phyloP scores from a whole-genome alignment of 2,113 vertebrate genomes.

The Tachuris rubrigastra region DNA sequence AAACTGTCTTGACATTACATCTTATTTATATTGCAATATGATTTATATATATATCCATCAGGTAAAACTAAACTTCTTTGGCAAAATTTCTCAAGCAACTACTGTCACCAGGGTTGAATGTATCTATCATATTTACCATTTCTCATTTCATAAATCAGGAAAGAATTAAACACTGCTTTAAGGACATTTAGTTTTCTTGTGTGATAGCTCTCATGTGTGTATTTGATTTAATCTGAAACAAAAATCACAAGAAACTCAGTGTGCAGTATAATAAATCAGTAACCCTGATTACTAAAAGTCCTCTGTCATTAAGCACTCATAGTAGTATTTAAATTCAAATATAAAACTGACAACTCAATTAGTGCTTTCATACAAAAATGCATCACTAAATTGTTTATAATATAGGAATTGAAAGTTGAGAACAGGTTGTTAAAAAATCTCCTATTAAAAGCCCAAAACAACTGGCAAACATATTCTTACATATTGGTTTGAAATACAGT shows the following conservation, averaged over 20 bases:
- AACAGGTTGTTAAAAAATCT: not conserved
- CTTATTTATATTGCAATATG: not conserved
- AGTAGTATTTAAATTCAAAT: slow-evolving; percentile 1
- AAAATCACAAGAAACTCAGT: not conserved
- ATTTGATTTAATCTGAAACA: not conserved
- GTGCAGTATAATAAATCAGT: not conserved
- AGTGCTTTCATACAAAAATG: not conserved
- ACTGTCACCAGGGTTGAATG: not conserved
- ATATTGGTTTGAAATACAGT: not conserved
- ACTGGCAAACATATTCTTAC: not conserved
- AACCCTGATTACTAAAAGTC: not conserved
- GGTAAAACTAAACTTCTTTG: not conserved
- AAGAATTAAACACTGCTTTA: not conserved
- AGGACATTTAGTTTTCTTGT: not conserved
- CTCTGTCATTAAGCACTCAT: not conserved
- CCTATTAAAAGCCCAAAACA: not conserved
- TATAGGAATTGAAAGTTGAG: not conserved
- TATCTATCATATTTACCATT: not conserved
- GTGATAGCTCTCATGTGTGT: not conserved
- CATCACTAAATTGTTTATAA: not conserved
- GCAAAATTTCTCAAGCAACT: not conserved
- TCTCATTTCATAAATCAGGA: not conserved
- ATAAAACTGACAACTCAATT: not conserved
- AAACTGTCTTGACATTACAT: not conserved
- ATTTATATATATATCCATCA: not conserved